Conservation (phyloP, 2,797 vertebrate species). For the Glyptemys insculpta region DNA sequence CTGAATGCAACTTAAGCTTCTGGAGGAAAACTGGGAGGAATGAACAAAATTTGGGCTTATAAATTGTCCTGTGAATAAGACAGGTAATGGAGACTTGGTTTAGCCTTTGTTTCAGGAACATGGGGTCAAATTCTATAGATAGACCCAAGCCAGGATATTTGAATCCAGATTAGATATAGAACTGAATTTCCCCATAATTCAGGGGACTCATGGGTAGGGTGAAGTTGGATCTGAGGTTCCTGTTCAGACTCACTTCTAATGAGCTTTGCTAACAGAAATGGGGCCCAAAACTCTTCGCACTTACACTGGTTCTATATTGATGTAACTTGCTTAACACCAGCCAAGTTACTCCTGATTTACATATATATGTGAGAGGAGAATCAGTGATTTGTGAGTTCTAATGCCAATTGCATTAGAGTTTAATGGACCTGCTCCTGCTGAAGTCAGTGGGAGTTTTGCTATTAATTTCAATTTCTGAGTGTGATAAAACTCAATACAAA, state of each 20-base stretch:
- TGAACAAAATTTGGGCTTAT: background rate
- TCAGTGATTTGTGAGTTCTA: constrained; percentile 10
- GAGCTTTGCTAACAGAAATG: background rate
- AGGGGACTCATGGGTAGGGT: background rate
- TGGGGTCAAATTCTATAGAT: background rate
- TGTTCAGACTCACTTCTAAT: background rate
- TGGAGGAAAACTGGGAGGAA: background rate
- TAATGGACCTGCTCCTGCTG: background rate
- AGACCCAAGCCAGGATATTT: background rate
- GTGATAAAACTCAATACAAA: constrained; percentile 35
- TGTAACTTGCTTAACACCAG: background rate
- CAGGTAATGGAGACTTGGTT: background rate
- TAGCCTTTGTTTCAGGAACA: background rate
- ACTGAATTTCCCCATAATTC: background rate
- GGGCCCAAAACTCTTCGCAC: accelerated
- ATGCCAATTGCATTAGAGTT: background rate
- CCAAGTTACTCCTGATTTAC: background rate
- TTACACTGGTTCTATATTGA: accelerated
- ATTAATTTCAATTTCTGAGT: constrained; percentile 32
- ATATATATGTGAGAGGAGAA: background rate
- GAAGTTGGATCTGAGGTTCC: background rate
- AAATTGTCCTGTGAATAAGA: background rate
- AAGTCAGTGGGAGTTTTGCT: constrained; percentile 10
- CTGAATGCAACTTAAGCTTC: background rate
- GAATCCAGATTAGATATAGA: background rate